Base-by-base conservation (phyloP, 2,797 vertebrate genomes). In the Loris lydekkerianus region DNA sequence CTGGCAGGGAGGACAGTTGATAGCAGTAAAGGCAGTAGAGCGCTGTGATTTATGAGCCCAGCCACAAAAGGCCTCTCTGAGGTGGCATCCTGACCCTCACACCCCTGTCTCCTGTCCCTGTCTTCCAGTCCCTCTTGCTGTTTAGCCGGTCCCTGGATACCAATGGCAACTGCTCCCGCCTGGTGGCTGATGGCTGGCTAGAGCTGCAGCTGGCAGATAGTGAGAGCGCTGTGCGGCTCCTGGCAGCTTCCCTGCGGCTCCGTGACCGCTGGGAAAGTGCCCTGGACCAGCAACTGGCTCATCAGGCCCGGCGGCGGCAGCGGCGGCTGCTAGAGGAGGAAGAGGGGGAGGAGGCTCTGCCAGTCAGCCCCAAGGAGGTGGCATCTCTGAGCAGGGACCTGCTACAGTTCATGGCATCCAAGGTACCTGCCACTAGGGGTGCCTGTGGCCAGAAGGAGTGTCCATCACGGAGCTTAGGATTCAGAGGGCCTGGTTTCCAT, bases 101-200 rank as follows among this genome's bases (percentile, higher is more conserved):
- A 4, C 7, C 13, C 3, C 65, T 3, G 1, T 21, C 40, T 60
- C 37, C 3, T 3, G 0, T 0, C 2, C 0, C 0, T 53, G 65
- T 21, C 23, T 72, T 7, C 13, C 90, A 99, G 99, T 98, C 98
- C 31, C 98, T 99, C 84, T 97, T 99, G 94, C 98, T 99, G 84
- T 98, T 99, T 5, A 98, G 99, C 2, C 99, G 98, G 40, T 98
- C 98, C 0, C 86, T 99, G 96, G 99, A 99, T 98, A 99, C 99
- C 75, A 99, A 98, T 0, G 99, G 98, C 0, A 99, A 99, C 98
- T 99, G 99, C 13, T 98, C 98, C 0, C 99, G 99, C 7, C 96
- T 99, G 93, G 99, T 99, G 94, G 98, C 99, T 0, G 99, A 99
- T 0, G 97, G 99, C 4, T 99, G 99, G 99, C 97, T 99, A 98